These are phyloP conservation scores for Oligia strigilis DNA, from an alignment of 2,888 invertebrate genomes.

Conservation along the genomic window DNA sequence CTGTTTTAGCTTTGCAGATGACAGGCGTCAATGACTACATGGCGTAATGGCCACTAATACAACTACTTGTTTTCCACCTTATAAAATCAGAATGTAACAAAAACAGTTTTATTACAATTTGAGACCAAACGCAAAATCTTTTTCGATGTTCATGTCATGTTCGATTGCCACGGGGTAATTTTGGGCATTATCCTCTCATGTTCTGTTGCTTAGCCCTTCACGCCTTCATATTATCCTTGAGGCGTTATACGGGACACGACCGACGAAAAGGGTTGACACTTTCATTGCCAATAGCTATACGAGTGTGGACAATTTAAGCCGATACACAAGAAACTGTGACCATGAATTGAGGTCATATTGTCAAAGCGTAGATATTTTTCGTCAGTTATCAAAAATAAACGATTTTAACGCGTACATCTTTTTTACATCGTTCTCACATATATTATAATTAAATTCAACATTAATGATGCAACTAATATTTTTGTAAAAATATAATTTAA, in stretches of 20 bases:
- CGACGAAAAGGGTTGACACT: conserved; percentile 8
- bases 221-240: conserved; percentile 4
- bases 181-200: background rate
- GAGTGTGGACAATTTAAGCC: too few species aligned
- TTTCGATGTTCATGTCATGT: background rate
- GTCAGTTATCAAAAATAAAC: too few species aligned
- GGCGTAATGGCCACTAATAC: background rate
- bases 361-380: too few species aligned
- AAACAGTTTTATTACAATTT: background rate
- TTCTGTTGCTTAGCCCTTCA: background rate
- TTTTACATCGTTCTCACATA: too few species aligned
- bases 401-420: too few species aligned
- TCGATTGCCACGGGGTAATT: background rate
- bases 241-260: background rate
- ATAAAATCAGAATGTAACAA: background rate
- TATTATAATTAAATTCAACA: too few species aligned
- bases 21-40: too few species aligned
- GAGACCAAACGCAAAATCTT: background rate
- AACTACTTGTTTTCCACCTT: background rate
- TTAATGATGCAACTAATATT: too few species aligned
- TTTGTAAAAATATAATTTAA: too few species aligned
- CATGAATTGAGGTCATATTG: too few species aligned
- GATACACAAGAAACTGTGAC: too few species aligned
- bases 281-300: background rate
- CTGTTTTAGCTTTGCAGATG: background rate